Percentiles rank a stretch among this genome's conserved stretches.
phyloP scores from a whole-genome alignment of 2,113 vertebrate species.

The Bubalus kerabau region DNA sequence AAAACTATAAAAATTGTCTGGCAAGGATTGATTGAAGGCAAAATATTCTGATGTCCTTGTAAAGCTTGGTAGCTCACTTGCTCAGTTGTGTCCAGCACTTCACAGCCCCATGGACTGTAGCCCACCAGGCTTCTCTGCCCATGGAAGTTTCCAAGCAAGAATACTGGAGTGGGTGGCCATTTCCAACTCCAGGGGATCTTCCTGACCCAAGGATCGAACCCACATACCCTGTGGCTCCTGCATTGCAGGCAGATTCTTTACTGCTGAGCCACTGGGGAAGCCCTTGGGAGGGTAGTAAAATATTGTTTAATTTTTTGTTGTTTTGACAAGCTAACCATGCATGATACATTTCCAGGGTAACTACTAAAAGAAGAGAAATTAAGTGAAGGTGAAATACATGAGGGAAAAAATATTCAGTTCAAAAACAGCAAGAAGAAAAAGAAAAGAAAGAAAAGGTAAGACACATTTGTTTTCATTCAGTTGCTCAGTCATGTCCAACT shows the following conservation, averaged over 20 bases:
- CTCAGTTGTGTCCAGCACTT: background rate
- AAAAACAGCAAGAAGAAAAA: background rate
- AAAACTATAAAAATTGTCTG: background rate
- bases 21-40: background rate
- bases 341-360: background rate
- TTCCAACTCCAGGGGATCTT: background rate
- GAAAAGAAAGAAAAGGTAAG: background rate
- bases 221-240: background rate
- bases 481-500: background rate
- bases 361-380: background rate
- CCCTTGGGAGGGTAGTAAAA: background rate
- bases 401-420: background rate
- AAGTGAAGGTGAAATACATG: background rate
- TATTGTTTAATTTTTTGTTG: background rate
- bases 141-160: background rate
- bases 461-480: background rate
- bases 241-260: background rate
- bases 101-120: background rate
- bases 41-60: background rate
- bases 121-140: background rate
- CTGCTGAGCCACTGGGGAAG: rapidly evolving
- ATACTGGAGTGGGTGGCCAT: background rate
- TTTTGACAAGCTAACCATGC: background rate
- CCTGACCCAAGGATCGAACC: background rate
- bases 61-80: background rate